A percentile compares a stretch with the other conserved stretches of the same genome.
phyloP scores from a whole-genome alignment of 2,888 invertebrate species.

The Eugnorisma glareosa region DNA sequence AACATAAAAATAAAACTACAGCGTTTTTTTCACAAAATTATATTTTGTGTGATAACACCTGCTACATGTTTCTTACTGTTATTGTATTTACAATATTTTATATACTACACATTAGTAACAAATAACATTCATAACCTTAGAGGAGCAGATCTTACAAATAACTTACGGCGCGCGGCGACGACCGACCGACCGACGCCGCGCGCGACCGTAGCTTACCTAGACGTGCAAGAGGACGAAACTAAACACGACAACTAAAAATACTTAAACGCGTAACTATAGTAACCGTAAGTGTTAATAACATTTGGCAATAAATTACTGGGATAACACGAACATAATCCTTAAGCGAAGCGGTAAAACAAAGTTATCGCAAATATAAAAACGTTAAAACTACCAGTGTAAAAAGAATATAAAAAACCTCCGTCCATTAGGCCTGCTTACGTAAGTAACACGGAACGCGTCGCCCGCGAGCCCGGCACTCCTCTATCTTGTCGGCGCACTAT shows the following conservation, averaged over 20 bases:
- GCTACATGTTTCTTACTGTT: conserved; percentile 89
- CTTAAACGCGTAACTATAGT: conserved; percentile 74
- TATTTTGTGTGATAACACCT: conserved; percentile 91
- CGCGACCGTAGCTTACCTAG: conserved; percentile 52
- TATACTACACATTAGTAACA: conserved; percentile 91
- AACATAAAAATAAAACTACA: conserved; percentile 71
- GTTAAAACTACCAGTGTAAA: conserved; percentile 80
- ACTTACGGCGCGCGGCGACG: conserved; percentile 72
- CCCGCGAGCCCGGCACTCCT: conserved; percentile 37
- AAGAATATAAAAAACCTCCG: conserved; percentile 81
- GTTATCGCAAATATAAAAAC: conserved; percentile 76
- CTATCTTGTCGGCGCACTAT: conserved; percentile 72
- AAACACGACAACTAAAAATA: conserved; percentile 78
- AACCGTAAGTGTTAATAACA: conserved; percentile 87
- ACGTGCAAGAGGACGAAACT: conserved; percentile 68
- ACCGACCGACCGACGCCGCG: conserved; percentile 36
- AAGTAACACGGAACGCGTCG: conserved; percentile 58
- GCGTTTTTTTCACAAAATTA: conserved; percentile 89
- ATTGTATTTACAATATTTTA: conserved; percentile 90
- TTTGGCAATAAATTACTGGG: conserved; percentile 90
- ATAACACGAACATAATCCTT: conserved; percentile 87
- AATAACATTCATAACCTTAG: conserved; percentile 90
- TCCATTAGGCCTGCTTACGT: conserved; percentile 77
- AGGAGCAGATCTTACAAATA: conserved; percentile 89
- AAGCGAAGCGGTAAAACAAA: conserved; percentile 83